A percentile compares a stretch with the other conserved stretches of the same genome.
Evolutionary conservation across 2,797 vertebrate genomes (phyloP).

Genomic region (Cuniculus paca): DNA sequence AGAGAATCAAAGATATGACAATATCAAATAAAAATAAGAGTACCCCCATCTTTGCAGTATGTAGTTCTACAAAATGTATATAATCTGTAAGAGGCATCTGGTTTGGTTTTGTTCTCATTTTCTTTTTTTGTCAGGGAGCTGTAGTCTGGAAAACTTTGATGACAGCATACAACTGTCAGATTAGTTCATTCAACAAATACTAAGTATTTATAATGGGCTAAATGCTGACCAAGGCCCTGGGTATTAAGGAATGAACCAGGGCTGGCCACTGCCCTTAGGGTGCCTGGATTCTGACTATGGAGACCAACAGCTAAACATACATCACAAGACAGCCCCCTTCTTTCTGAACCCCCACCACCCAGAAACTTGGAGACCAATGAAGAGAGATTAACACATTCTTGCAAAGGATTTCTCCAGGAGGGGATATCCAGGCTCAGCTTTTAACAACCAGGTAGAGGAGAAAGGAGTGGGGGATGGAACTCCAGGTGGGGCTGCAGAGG

Average conservation of each 20-base stretch:
- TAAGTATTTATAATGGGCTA: not conserved
- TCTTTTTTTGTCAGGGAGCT: not conserved
- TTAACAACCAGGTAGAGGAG: not conserved
- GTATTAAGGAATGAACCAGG: not conserved
- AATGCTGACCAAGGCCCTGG: not conserved
- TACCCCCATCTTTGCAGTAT: not conserved
- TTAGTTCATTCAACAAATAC: not conserved
- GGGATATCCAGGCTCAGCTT: not conserved
- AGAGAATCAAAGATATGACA: not conserved
- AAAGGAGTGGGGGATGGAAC: not conserved
- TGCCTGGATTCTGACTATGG: not conserved
- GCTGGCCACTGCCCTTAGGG: not conserved
- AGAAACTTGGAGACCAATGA: not conserved
- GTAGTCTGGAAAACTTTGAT: not conserved
- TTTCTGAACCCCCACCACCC: fast-evolving
- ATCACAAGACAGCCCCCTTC: not conserved
- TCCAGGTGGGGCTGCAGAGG: slow-evolving; percentile 56
- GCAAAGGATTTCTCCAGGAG: slow-evolving; percentile 18
- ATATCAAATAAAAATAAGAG: not conserved
- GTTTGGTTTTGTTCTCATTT: not conserved
- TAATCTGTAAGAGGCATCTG: not conserved
- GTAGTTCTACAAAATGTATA: not conserved
- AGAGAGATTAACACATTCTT: not conserved
- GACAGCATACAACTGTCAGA: not conserved
- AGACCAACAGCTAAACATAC: not conserved